Evolutionary conservation across 1,140 invertebrate species (phyloP), one percentile per base, ranked within the genome.

Genomic region (Daktulosphaira vitifoliae): DNA sequence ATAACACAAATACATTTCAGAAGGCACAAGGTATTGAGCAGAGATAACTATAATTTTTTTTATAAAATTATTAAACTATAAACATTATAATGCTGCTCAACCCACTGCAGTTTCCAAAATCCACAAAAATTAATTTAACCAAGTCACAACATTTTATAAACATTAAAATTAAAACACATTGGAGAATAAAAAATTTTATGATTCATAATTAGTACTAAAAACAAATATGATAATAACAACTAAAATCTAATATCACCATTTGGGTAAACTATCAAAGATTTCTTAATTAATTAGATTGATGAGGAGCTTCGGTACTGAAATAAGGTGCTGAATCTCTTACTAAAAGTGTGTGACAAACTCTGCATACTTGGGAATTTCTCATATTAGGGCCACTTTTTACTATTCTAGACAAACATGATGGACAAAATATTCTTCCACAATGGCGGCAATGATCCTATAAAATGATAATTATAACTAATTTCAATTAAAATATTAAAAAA

Each of bases 311-410:
- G 65, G 85, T 89, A 77, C 90, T 93, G 78, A 97, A 97, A 79
- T 95, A 96, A 44, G 93, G 93, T 69, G 92, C 90, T 46, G 90
- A 88, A 77, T 96, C 86, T 72, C 87, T 87, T 70, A 92, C 92
- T 71, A 98, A 84, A 69, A 98, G 81, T 29, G 95, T 98, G 80
- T 96, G 91, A 79, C 96, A 98, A 62, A 98, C 92, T 78, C 90
- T 84, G 81, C 96, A 99, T 64, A 99, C 96, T 76, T 86, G 85
- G 49, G 90, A 88, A 50, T 84, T 82, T 70, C 89, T 81, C 69
- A 85, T 81, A 70, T 90, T 88, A 64, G 92, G 92, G 54, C 95
- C 95, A 72, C 89, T 89, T 68, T 81, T 78, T 65, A 98, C 92
- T 39, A 79, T 81, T 76, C 90, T 88, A 22, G 82, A 79, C 67